Evolutionary conservation across 2,113 vertebrate genomes (phyloP).

Genomic region (Gopherus evgoodei): DNA sequence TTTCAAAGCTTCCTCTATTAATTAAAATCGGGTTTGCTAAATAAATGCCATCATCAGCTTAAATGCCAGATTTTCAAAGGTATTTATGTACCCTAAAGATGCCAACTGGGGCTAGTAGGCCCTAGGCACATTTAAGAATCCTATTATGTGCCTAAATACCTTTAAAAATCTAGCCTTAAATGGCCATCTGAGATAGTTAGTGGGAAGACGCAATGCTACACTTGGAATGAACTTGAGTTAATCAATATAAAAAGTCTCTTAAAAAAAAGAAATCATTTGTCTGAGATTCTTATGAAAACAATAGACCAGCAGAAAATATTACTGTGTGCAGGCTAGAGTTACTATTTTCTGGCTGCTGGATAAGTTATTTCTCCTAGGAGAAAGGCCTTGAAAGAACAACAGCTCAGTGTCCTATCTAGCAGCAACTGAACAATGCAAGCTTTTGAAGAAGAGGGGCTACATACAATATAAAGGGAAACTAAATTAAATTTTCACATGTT

Average conservation of each 20-base stretch:
- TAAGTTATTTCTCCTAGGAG: background rate
- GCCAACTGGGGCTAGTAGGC: background rate
- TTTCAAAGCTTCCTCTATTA: background rate
- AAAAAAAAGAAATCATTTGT: slow-evolving; percentile 5
- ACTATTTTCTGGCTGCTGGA: slow-evolving; percentile 21
- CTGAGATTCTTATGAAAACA: slow-evolving; percentile 11
- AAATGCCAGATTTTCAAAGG: background rate
- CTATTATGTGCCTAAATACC: background rate
- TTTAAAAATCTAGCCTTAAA: background rate
- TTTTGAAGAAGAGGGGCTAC: slow-evolving; percentile 51
- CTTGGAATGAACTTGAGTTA: background rate
- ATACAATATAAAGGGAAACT: slow-evolving; percentile 35
- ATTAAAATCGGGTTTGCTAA: background rate
- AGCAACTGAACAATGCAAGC: background rate
- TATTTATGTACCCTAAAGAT: background rate
- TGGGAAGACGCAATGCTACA: slow-evolving; percentile 1
- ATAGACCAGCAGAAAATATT: background rate
- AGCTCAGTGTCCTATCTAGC: background rate
- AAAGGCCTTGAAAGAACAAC: background rate
- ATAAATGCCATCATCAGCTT: background rate
- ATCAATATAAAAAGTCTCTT: background rate
- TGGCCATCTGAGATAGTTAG: background rate
- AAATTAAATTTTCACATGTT: slow-evolving; percentile 76
- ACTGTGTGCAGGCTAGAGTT: background rate
- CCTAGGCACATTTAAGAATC: background rate